These are phyloP conservation scores for Aegypius monachus DNA, from an alignment of 2,113 vertebrate species.

Conservation along the genomic window DNA sequence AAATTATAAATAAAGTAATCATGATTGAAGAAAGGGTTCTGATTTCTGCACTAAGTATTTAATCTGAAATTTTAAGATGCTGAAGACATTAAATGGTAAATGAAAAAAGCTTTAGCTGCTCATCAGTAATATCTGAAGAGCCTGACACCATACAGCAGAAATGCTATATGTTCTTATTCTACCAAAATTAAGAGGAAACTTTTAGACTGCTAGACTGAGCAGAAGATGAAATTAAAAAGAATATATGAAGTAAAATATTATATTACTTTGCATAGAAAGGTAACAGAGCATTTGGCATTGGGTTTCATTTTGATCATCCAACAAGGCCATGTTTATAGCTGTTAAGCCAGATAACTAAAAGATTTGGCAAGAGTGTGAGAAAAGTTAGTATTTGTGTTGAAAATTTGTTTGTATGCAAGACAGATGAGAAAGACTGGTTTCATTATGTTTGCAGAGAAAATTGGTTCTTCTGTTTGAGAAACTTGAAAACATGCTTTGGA, in stretches of 20 bases:
- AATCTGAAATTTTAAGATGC: not conserved
- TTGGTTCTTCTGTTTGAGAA: not conserved
- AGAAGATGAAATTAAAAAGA: not conserved
- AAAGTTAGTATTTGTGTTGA: not conserved
- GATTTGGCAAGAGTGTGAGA: not conserved
- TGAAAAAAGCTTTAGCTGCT: not conserved
- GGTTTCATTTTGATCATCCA: not conserved
- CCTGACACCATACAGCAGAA: not conserved
- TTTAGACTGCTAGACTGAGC: not conserved
- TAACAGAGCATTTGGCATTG: not conserved
- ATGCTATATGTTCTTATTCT: not conserved
- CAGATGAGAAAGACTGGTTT: not conserved
- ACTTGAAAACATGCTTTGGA: not conserved
- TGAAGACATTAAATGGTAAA: not conserved
- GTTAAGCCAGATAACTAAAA: not conserved
- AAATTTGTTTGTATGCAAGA: not conserved
- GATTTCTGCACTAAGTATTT: not conserved
- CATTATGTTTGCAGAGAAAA: not conserved
- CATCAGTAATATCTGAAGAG: not conserved
- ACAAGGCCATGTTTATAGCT: not conserved
- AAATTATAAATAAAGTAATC: not conserved
- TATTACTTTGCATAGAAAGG: not conserved
- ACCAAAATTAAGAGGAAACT: not conserved
- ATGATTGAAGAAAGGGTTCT: not conserved
- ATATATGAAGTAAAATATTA: not conserved